Percentiles rank a stretch among this genome's conserved stretches.
Evolutionary conservation across 2,797 vertebrate species (phyloP).

Genomic region (Knipowitschia caucasica): DNA sequence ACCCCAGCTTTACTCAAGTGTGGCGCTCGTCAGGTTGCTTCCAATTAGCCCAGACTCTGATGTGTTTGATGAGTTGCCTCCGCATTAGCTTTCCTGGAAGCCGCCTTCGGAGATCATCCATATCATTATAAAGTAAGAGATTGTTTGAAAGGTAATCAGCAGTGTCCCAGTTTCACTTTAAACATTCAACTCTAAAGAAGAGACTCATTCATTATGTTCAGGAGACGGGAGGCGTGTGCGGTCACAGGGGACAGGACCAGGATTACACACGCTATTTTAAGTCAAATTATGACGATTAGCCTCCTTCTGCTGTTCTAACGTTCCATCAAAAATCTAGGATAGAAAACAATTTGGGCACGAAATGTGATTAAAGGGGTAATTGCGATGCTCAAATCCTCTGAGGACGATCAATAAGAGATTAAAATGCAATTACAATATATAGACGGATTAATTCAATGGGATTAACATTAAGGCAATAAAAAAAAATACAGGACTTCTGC

Average conservation of each 20-base stretch:
- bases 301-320: neutral
- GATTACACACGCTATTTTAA: neutral
- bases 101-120: neutral
- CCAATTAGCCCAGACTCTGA: neutral
- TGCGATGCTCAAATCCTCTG: neutral
- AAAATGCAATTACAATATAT: too few species aligned
- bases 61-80: neutral
- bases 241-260: neutral
- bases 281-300: neutral
- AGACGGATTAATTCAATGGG: too few species aligned
- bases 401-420: neutral
- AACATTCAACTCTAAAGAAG: constrained; percentile 3
- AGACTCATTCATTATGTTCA: neutral
- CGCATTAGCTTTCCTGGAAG: neutral
- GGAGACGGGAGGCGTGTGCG: neutral
- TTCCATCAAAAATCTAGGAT: neutral
- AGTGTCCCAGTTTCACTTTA: constrained; percentile 6
- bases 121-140: too few species aligned
- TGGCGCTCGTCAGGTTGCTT: neutral
- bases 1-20: too few species aligned
- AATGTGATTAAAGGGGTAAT: neutral
- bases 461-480: too few species aligned
- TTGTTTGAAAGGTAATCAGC: neutral
- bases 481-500: too few species aligned
- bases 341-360: neutral